phyloP scores from a whole-genome alignment of 2,888 invertebrate species.

The Pandemis heparana region DNA sequence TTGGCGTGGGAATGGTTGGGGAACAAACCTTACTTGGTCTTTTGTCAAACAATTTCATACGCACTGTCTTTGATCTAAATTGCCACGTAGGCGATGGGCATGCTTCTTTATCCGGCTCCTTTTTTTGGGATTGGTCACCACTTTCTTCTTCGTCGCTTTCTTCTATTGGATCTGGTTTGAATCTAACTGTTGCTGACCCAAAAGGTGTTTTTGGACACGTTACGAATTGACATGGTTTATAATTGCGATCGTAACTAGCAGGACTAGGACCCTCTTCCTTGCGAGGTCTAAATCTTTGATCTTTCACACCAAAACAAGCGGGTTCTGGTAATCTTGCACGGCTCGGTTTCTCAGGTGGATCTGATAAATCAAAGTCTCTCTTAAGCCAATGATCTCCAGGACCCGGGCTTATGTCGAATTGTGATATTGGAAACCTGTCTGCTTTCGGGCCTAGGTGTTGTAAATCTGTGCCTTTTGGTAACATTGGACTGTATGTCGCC shows the following conservation, averaged over 20 bases:
- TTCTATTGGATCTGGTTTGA: conserved; percentile 53
- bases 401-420: conserved; percentile 59
- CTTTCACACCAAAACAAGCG: conserved; percentile 68
- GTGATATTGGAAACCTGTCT: conserved; percentile 55
- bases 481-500: conserved; percentile 61
- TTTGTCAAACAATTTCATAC: conserved; percentile 63
- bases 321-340: conserved; percentile 60
- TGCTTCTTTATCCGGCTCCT: conserved; percentile 38
- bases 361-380: conserved; percentile 66
- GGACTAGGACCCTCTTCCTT: conserved; percentile 67
- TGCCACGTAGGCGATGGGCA: conserved; percentile 63
- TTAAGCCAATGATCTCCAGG: conserved; percentile 66
- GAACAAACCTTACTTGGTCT: conserved; percentile 60
- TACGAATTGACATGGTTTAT: conserved; percentile 52
- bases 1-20: conserved; percentile 57
- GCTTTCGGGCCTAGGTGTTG: conserved; percentile 62
- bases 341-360: conserved; percentile 52
- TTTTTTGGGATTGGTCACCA: conserved; percentile 16
- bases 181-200: conserved; percentile 62
- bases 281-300: conserved; percentile 60
- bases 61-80: conserved; percentile 69
- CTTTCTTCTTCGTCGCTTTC: conserved; percentile 48
- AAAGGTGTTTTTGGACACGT: conserved; percentile 65
- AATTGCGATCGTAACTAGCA: conserved; percentile 59
- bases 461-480: conserved; percentile 57